Percentiles rank a stretch among this genome's conserved stretches.
Conservation (phyloP, 2,888 invertebrate species). For the Agelastica alni region DNA sequence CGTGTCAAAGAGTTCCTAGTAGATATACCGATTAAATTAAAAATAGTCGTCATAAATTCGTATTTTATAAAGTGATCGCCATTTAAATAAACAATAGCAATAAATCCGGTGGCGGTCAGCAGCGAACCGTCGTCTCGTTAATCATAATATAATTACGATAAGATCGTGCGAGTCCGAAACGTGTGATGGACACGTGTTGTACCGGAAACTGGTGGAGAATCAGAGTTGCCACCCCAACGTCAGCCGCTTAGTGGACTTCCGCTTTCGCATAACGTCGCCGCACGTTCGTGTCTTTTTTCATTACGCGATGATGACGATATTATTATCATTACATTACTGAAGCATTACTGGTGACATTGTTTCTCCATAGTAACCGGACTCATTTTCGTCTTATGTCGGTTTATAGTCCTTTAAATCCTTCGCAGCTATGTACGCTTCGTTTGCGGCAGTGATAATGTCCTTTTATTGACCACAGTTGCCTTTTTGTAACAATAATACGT, state of each 20-base stretch:
- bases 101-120: background rate
- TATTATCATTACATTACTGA: slow-evolving; percentile 39
- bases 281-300: slow-evolving; percentile 44
- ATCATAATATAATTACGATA: slow-evolving; percentile 22
- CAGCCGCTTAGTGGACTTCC: slow-evolving; percentile 51
- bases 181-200: slow-evolving; percentile 48
- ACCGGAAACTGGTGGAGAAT: slow-evolving; percentile 47
- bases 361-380: slow-evolving; percentile 34
- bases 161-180: slow-evolving; percentile 41
- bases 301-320: slow-evolving; percentile 34
- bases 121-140: slow-evolving; percentile 19
- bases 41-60: no score
- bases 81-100: no score
- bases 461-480: no score
- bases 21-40: no score
- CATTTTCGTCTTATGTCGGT: no score
- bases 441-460: no score
- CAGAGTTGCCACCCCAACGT: slow-evolving; percentile 44
- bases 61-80: no score
- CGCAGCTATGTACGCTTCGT: no score
- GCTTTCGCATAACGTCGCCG: slow-evolving; percentile 32
- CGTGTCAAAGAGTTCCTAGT: no score
- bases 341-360: slow-evolving; percentile 33
- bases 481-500: no score
- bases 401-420: no score